Percentiles rank a stretch among this genome's conserved stretches.
Conservation (phyloP, 2,113 vertebrate species). For the Zosterops hypoxanthus region DNA sequence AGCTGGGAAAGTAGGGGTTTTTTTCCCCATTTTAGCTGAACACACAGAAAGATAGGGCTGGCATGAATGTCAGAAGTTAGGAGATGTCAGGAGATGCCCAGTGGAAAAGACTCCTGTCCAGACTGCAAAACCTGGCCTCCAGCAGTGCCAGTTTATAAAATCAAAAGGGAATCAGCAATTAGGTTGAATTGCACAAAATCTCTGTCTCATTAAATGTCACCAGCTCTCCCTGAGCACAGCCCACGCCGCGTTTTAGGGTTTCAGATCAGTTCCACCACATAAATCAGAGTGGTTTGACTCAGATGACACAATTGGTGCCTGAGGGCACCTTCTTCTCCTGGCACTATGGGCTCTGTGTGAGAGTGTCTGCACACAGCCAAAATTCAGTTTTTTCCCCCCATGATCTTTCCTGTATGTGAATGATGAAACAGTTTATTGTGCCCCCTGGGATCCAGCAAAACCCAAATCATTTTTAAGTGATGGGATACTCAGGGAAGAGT, state of each 20-base stretch:
- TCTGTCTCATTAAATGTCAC: background rate
- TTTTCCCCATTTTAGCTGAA: background rate
- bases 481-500: background rate
- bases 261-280: background rate
- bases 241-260: accelerated
- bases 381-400: background rate
- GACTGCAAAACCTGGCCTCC: background rate
- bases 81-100: background rate
- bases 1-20: background rate
- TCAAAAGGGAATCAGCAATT: background rate
- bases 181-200: background rate
- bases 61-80: background rate
- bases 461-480: background rate
- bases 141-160: background rate
- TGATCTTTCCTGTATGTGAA: background rate
- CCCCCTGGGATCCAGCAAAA: background rate
- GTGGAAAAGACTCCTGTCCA: background rate
- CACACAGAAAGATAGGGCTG: background rate
- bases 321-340: background rate
- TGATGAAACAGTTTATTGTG: background rate
- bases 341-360: background rate
- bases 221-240: accelerated
- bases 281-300: background rate
- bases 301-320: background rate
- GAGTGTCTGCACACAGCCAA: background rate